phyloP scores from a whole-genome alignment of 2,888 invertebrate species.

The Ornithoptera alexandrae region DNA sequence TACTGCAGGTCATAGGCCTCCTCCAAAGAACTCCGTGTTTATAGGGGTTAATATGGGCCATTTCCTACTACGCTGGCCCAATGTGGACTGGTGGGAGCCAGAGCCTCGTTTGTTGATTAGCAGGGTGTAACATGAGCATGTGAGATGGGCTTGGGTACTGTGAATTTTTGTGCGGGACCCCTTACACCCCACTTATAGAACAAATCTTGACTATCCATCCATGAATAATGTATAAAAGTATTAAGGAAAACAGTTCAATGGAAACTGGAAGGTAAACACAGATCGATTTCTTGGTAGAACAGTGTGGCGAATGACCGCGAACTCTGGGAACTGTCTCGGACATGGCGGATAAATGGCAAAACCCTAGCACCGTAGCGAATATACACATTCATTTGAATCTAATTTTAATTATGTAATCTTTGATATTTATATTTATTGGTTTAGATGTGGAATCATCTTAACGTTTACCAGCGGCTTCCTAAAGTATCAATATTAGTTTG shows the following conservation, averaged over 20 bases:
- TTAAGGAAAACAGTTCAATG: conserved; percentile 6
- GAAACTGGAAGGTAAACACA: conserved; percentile 7
- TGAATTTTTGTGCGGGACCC: no score
- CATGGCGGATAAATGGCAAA: conserved; percentile 2
- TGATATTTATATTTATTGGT: neutral
- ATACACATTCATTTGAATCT: neutral
- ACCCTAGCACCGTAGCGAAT: conserved; percentile 9
- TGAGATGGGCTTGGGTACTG: no score
- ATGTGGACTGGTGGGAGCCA: no score
- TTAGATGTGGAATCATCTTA: no score
- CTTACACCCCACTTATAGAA: neutral
- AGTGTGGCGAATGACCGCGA: conserved; percentile 14
- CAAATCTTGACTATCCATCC: neutral
- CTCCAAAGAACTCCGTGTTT: no score
- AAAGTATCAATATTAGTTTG: no score
- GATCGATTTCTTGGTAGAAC: conserved; percentile 20
- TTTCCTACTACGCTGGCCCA: no score
- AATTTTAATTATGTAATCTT: neutral
- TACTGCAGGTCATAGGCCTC: no score
- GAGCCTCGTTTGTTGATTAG: no score
- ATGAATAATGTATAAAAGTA: conserved; percentile 2
- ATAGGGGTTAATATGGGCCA: no score
- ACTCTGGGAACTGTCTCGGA: conserved; percentile 14
- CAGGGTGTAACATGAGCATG: no score
- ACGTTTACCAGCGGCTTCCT: no score